Evolutionary conservation across 2,888 invertebrate genomes (phyloP), one percentile per base, ranked within the genome.

Genomic region (Drosophila cognata): DNA sequence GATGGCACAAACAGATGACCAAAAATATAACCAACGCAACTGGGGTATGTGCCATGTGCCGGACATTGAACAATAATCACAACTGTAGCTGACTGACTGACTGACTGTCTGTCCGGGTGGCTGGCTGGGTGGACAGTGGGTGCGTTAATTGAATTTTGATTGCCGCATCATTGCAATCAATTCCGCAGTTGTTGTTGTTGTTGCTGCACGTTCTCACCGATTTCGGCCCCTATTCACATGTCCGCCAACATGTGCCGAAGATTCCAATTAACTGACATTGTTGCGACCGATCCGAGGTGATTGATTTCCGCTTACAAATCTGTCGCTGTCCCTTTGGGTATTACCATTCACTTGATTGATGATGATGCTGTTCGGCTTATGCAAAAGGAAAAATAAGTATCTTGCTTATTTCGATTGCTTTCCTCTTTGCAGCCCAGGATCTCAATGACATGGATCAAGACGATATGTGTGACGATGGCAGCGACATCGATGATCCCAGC

Each of bases 391-490:
- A 7, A 46, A 79, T 68, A 62, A 29, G 16, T 38, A 61, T 56
- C 33, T 35, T 36, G 33, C 36, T 38, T 33, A 35, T 56, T 28
- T 43, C 8, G 13, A 48, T 11, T 58, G 59, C 41, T 74, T 29
- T 46, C 36, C 59, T 63, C 21, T 62, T 90, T 87, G 48, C 85
- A 93, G 93, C 92, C 65, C 92, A 93, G 77, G 93, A 93, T 82
- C 90, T 93, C 55, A 93, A 92, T 74, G 93, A 93, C 75, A 93
- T 92, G 92, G 93, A 92, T 81, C 93, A 92, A 82, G 93, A 94
- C 72, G 94, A 94, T 74, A 91, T 93, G 90, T 93, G 93, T 71
- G 94, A 93, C 73, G 93, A 93, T 80, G 92, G 91, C 72, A 93
- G 93, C 82, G 94, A 93, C 85, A 93, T 94, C 71, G 93, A 93